A percentile compares a stretch with the other conserved stretches of the same genome.
phyloP scores from a whole-genome alignment of 2,113 vertebrate genomes.

The Cyprinus carpio region DNA sequence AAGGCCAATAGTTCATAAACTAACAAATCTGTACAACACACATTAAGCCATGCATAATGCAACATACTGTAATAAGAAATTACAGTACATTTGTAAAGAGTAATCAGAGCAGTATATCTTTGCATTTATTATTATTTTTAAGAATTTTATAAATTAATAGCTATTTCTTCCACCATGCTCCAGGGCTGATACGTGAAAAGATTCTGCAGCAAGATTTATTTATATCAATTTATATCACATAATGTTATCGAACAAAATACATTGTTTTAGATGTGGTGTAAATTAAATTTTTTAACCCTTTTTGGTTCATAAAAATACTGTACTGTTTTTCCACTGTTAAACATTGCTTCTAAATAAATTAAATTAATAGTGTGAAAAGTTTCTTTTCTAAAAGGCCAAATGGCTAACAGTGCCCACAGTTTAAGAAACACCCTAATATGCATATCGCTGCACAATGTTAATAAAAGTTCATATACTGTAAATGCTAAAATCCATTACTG shows the following conservation, averaged over 20 bases:
- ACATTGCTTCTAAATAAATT: neutral
- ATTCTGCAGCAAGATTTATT: neutral
- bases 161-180: neutral
- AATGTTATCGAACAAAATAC: too few relatives aligned
- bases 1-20: neutral
- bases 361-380: neutral
- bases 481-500: neutral
- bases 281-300: neutral
- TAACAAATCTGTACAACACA: neutral
- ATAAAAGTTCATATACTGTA: neutral
- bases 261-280: too few relatives aligned
- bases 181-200: neutral
- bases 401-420: too few relatives aligned
- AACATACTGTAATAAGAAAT: neutral
- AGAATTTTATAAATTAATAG: neutral
- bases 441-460: neutral
- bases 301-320: neutral
- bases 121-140: neutral
- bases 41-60: neutral
- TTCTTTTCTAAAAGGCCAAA: neutral
- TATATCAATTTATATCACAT: too few relatives aligned
- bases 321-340: neutral
- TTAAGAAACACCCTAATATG: neutral
- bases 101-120: neutral
- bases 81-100: neutral